phyloP scores from a whole-genome alignment of 2,888 invertebrate species.

The Cabera pusaria region DNA sequence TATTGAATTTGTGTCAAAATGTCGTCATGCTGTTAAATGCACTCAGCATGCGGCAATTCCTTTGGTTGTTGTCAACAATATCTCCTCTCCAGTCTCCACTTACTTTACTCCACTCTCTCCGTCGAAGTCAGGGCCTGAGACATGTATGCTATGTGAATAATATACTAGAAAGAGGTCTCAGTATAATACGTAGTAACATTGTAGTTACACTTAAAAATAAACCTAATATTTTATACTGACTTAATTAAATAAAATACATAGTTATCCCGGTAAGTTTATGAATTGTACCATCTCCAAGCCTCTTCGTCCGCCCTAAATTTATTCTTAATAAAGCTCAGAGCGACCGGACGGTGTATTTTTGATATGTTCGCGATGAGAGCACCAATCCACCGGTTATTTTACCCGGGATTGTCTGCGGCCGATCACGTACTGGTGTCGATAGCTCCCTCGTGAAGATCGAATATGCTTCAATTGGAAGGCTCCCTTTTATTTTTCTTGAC shows the following conservation, averaged over 20 bases:
- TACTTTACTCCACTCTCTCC: no score
- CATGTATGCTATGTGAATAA: no score
- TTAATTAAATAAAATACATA: neutral
- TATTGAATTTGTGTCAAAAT: no score
- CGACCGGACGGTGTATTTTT: conserved; percentile 75
- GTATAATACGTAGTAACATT: no score
- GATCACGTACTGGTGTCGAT: conserved; percentile 33
- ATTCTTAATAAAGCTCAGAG: conserved; percentile 81
- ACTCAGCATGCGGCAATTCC: no score
- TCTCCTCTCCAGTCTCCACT: no score
- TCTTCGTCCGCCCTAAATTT: conserved; percentile 72
- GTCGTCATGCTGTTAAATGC: no score
- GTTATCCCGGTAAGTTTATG: conserved; percentile 20
- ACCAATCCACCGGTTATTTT: conserved; percentile 61
- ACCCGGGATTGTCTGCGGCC: conserved; percentile 36
- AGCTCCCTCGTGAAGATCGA: conserved; percentile 19
- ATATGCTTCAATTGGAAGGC: conserved; percentile 24
- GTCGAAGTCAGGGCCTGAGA: no score
- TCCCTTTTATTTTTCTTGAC: conserved; percentile 15
- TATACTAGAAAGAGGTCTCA: no score
- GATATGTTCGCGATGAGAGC: conserved; percentile 73
- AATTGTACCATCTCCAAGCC: conserved; percentile 31
- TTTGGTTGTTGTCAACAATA: no score
- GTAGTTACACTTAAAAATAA: no score
- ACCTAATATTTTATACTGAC: no score